Evolutionary conservation across 2,113 vertebrate species (phyloP), one percentile per base, ranked within the genome.

Genomic region (Desmodus rotundus): DNA sequence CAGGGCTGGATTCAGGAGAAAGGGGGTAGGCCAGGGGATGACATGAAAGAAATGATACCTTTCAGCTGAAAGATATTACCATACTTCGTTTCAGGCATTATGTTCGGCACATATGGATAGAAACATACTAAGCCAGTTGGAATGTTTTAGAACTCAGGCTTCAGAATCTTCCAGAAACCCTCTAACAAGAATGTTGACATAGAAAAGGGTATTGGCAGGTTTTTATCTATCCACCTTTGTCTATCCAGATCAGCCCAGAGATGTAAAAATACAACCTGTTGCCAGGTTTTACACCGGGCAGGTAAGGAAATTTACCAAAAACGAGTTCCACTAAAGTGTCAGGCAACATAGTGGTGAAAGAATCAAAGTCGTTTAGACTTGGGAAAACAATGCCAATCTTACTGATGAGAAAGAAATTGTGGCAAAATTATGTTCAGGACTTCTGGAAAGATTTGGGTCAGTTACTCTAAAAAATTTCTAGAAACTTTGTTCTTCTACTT

Each of bases 401-500:
- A 74, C 16, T 19, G 54, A 85, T 81, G 43, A 68, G 43, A 96
- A 94, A 45, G 85, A 24, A 93, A 80, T 31, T 65, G 43, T 76
- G 17, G 54, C 81, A 65, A 89, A 77, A 54, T 43, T 56, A n/a
- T 78, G 26, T 80, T 76, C 28, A 73, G 22, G 11, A 26, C 15
- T 96, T 94, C 68, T 65, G 26, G n/a, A 93, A 95, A 87, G 26
- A 12, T 93, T 84, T 80, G 65, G 26, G 52, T 85, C 26, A 81
- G 73, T 94, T 87, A 93, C 81, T 85, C 43, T 56, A 41, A 80
- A 96, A 80, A 20, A 24, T 10, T 94, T 93, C 80, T 89, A 56
- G 74, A 93, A 96, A 54, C 17, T 17, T 96, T 95, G 5, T 80
- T 93, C 81, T 83, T 93, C 81, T 56, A 78, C 43, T 96, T 88